Evolutionary conservation across 2,888 invertebrate genomes (phyloP).

Genomic region (Entomobrya multifasciata): DNA sequence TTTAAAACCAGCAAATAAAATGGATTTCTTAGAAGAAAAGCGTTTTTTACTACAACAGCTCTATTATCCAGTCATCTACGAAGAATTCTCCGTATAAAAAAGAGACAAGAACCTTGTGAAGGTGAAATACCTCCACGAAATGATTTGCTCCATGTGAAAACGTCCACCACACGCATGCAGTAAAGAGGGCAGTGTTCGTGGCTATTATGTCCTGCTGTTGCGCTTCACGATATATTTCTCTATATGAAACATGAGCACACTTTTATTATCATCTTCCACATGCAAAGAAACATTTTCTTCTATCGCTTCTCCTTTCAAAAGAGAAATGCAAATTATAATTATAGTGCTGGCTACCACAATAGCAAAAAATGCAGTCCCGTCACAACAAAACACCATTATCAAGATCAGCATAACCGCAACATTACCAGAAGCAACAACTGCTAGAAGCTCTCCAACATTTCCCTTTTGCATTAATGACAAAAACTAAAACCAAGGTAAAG

Average conservation of each 20-base stretch:
- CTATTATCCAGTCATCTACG: background rate
- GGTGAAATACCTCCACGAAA: constrained; percentile 46
- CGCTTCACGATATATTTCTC: background rate
- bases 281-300: constrained; percentile 15
- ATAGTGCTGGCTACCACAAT: constrained; percentile 31
- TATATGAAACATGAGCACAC: no score
- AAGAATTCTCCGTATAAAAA: background rate
- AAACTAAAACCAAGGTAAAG: constrained; percentile 35
- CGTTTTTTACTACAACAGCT: background rate
- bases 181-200: background rate
- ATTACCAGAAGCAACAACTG: no score
- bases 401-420: background rate
- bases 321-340: constrained; percentile 29
- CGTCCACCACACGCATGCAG: background rate
- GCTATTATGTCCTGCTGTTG: constrained; percentile 13
- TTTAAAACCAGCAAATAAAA: no score
- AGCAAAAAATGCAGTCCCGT: constrained; percentile 41
- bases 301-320: background rate
- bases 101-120: constrained; percentile 46
- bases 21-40: background rate
- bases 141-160: constrained; percentile 1
- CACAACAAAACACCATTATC: constrained; percentile 20
- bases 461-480: background rate
- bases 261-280: background rate
- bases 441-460: constrained; percentile 32